Conservation (phyloP, 2,113 vertebrate genomes). For the Reinhardtius hippoglossoides region DNA sequence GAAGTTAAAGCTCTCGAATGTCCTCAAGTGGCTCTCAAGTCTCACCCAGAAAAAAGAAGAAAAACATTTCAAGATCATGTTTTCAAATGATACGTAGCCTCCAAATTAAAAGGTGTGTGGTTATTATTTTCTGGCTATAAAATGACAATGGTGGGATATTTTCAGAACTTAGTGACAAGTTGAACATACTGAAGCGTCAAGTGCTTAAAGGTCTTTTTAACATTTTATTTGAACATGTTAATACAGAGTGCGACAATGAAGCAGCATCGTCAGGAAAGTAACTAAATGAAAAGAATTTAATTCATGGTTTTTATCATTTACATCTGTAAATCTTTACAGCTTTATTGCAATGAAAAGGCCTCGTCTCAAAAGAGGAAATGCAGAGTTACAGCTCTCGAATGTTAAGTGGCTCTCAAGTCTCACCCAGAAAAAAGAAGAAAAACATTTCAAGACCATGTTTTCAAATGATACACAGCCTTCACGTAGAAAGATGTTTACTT, state of each 20-base stretch:
- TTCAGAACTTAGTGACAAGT: conserved; percentile 2
- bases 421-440: background rate
- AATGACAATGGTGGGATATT: background rate
- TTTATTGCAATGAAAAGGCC: too few relatives aligned
- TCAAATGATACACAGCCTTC: background rate
- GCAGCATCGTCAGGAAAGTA: too few relatives aligned
- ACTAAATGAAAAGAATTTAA: too few relatives aligned
- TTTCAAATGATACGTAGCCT: background rate
- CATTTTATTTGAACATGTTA: too few relatives aligned
- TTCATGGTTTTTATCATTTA: too few relatives aligned
- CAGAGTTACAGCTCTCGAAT: background rate
- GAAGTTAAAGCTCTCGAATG: background rate
- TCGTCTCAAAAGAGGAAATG: conserved; percentile 3
- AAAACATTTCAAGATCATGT: background rate
- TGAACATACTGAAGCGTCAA: background rate
- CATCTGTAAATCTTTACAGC: too few relatives aligned
- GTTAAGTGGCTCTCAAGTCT: background rate
- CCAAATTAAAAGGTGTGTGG: background rate
- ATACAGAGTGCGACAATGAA: too few relatives aligned
- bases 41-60: background rate
- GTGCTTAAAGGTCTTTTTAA: background rate
- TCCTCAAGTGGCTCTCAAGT: background rate
- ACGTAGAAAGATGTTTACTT: background rate
- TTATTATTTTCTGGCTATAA: background rate
- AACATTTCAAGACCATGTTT: too few relatives aligned